Conservation (phyloP, 1,140 invertebrate species). For the Cyphomyrmex costatus region DNA sequence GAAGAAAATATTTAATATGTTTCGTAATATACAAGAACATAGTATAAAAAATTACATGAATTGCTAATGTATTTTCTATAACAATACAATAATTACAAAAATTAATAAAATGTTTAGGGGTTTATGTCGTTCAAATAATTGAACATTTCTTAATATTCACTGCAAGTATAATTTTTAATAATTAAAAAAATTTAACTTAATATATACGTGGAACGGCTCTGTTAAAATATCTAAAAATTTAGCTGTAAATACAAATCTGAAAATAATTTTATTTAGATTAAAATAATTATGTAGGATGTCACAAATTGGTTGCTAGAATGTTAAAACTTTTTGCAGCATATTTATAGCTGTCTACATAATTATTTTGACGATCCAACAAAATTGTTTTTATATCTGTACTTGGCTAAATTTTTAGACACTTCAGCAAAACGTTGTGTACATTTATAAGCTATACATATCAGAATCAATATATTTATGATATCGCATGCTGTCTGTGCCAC, state of each 20-base stretch:
- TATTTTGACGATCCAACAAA: no score
- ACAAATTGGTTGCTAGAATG: no score
- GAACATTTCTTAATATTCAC: conserved; percentile 8
- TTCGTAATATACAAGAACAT: background rate
- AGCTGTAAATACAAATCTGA: no score
- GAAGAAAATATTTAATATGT: conserved; percentile 35
- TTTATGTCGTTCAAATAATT: background rate
- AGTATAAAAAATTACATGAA: background rate
- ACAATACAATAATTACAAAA: background rate
- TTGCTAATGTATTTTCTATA: background rate
- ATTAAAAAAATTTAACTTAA: background rate
- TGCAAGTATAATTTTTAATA: background rate
- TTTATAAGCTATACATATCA: background rate
- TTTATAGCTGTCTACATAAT: no score
- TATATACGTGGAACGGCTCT: background rate
- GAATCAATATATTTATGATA: background rate
- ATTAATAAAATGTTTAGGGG: background rate
- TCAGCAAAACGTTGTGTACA: no score
- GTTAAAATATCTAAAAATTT: no score
- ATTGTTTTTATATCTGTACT: no score
- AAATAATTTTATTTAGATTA: no score
- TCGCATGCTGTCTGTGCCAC: background rate
- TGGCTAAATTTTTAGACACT: no score
- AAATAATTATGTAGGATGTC: no score
- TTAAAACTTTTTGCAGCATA: no score